Evolutionary conservation across 2,113 vertebrate genomes (phyloP), one percentile per base, ranked within the genome.

Genomic region (cat (Felis catus)): DNA sequence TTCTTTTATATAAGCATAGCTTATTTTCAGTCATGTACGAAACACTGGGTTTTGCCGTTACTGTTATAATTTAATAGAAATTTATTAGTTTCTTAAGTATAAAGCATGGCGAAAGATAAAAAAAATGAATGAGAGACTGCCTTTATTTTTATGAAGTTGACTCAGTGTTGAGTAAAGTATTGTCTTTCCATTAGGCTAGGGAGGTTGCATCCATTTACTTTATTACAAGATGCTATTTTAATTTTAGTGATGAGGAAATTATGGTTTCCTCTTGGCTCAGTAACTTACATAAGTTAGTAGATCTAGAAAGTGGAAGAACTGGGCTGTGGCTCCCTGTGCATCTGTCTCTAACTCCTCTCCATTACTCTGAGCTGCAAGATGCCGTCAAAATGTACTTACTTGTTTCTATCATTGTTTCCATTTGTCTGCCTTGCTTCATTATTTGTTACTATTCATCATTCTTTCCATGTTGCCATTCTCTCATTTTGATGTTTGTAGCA

Each of bases 1-100:
- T 71, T 79, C 31, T 94, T 70, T 70, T 39, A n/a, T 74, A 27
- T 66, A 36, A 94, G 31, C 74, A 41, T 39, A 79, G 29, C 29
- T 95, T 91, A 65, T 91, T 93, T 96, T 93, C 55, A 85, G 18
- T 48, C n/a, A 45, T 76, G 4, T 90, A 36, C 23, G 74, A 96
- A 89, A 73, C 29, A 74, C 19, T 85, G 14, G 51, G 7, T 85
- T 79, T 97, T 93, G 29, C 51, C 74, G 51, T 70, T 61, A 82
- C 27, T 82, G 0, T 79, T 91, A 63, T 39, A 93, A 81, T 97
- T 63, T 85, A 89, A 70, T 83, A 81, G 61, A 68, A 76, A 53
- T 55, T 92, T 94, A 29, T 89, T 86, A 73, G 36, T 90, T 36
- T 97, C 41, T 25, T 65, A 83, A 89, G 61, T 78, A 6, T 87